Evolutionary conservation across 2,888 invertebrate species (phyloP).

Genomic region (Eulithis prunata): DNA sequence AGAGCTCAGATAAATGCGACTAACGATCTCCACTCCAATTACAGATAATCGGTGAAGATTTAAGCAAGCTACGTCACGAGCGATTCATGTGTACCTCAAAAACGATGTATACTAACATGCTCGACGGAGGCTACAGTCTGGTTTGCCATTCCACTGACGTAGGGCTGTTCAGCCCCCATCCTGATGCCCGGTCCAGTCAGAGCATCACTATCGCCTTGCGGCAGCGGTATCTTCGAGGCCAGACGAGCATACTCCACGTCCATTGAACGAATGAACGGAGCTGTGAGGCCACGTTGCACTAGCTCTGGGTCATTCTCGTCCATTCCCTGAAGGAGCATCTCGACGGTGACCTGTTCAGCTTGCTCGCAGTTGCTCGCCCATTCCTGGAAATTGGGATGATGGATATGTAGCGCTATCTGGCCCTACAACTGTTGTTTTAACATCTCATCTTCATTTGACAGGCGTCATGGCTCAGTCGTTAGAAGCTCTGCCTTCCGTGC

Average conservation of each 20-base stretch:
- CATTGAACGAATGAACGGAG: constrained; percentile 95
- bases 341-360: constrained; percentile 91
- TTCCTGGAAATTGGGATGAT: constrained; percentile 68
- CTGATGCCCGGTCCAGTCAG: background rate
- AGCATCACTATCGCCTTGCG: constrained; percentile 34
- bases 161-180: constrained; percentile 73
- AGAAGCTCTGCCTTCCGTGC: too few species aligned
- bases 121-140: background rate
- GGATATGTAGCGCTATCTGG: too few species aligned
- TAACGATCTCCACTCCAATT: too few species aligned
- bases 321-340: constrained; percentile 90
- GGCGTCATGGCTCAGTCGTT: too few species aligned
- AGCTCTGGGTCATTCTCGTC: constrained; percentile 94
- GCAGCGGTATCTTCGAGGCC: constrained; percentile 62
- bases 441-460: too few species aligned
- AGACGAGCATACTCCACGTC: constrained; percentile 93
- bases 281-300: constrained; percentile 89
- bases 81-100: too few species aligned
- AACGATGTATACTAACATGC: background rate
- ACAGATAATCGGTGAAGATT: too few species aligned
- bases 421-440: too few species aligned
- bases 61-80: too few species aligned
- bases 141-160: constrained; percentile 72
- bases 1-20: too few species aligned
- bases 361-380: constrained; percentile 95